Base-by-base conservation (phyloP, 1,140 invertebrate species). In the Melitaea cinxia region DNA sequence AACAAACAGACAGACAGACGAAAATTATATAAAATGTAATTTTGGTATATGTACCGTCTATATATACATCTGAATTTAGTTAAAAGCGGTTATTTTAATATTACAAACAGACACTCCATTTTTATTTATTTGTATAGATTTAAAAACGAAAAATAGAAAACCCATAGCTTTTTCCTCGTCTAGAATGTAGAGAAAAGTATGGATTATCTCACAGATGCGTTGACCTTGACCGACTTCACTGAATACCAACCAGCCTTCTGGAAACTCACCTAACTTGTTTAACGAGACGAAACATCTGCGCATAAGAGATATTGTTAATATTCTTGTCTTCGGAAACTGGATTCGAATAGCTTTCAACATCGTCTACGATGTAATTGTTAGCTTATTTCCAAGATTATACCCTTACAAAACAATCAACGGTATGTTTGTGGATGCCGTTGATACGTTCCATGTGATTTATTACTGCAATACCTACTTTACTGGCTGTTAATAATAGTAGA, bases 161-260 rank as follows among this genome's bases (percentile, higher is more conserved):
- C 2, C 28, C 7, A 30, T 9, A 30, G 28, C 12, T 1, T 30
- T 9, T 30, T 30, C 28, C 7, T 30, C 28, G 55, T 57, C 24
- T 28, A 49, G 54, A 54, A 58, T 33, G 9, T 59, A 30, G 42
- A 59, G 23, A 45, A 57, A 14, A 30, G 12, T 59, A 15, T 39
- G 28, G 49, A 60, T 55, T 63, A 33, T 60, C 37, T 60, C 56
- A 60, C 23, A 35, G 60, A 55, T 39, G 57, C 23, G 57, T 47
- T 60, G 57, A 33, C 64, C 64, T 66, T 66, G 64, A 60, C 64
- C 64, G 50, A 66, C 49, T 55, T 47, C 30, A 59, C 50, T 26
- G 57, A 59, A 35, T 50, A 47, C 49, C 26, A 59, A 24, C 56
- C 26, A 59, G 35, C 56, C 56, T 53, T 60, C 35, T 59, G 7